phyloP scores from a whole-genome alignment of 1,140 invertebrate genomes.

The Magallana ariakensis region DNA sequence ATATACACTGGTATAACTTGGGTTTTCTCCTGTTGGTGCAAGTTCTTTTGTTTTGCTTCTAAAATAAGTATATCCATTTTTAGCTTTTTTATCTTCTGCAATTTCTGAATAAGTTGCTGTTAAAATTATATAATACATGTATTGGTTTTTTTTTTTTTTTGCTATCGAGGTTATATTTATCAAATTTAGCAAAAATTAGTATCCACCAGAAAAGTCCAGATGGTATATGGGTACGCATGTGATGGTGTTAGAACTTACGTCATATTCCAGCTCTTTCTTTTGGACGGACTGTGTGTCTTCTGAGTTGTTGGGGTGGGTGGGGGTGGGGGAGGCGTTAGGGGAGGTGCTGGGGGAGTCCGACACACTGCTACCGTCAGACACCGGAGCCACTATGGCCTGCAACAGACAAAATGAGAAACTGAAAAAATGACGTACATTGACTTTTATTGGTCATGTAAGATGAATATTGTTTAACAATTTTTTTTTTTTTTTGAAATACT shows the following conservation, averaged over 20 bases:
- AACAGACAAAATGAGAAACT: conserved; percentile 10
- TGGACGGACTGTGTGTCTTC: conserved; percentile 25
- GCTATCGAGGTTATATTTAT: background rate
- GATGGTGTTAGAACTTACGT: conserved; percentile 18
- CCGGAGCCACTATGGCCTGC: conserved; percentile 23
- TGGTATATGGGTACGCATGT: background rate
- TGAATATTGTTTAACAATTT: too few species aligned
- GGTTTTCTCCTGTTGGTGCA: too few species aligned
- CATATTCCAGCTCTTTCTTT: conserved; percentile 46
- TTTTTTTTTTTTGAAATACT: too few species aligned
- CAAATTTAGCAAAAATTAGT: too few species aligned
- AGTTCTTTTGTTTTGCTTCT: too few species aligned
- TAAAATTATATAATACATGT: too few species aligned
- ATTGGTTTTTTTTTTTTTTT: background rate
- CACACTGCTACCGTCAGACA: conserved; percentile 58
- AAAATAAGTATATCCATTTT: too few species aligned
- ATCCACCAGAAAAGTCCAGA: background rate
- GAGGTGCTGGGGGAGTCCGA: conserved; percentile 73
- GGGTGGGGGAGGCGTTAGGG: conserved; percentile 68
- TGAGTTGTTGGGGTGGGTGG: conserved; percentile 59
- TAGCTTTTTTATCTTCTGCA: too few species aligned
- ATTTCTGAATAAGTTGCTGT: too few species aligned
- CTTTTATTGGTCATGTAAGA: too few species aligned
- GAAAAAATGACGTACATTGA: background rate
- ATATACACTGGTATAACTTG: too few species aligned